phyloP scores from a whole-genome alignment of 2,888 invertebrate species.

The Melieria crassipennis region DNA sequence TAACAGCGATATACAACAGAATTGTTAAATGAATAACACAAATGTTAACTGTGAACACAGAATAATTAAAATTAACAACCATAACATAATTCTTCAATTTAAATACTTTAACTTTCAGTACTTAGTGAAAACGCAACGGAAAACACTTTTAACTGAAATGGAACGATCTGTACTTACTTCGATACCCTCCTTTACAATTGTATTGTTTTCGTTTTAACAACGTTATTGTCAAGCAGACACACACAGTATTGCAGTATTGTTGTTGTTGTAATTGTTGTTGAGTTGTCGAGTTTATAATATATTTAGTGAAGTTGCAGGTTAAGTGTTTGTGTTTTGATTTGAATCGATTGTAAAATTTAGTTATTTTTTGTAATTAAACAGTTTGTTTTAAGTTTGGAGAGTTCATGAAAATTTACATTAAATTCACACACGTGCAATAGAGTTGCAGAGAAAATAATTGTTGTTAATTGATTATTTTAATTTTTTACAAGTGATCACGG shows the following conservation, averaged over 20 bases:
- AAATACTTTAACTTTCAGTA: too few relatives aligned
- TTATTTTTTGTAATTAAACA: not conserved
- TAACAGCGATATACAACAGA: slow-evolving; percentile 7
- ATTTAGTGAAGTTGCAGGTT: slow-evolving; percentile 4
- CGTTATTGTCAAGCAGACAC: slow-evolving; percentile 4
- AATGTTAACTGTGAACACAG: too few relatives aligned
- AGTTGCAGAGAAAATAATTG: not conserved
- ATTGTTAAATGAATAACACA: too few relatives aligned
- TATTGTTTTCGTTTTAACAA: slow-evolving; percentile 1
- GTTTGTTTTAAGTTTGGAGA: not conserved
- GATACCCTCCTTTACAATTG: slow-evolving; percentile 29
- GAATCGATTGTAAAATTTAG: not conserved
- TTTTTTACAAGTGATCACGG: slow-evolving; percentile 3
- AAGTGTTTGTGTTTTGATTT: slow-evolving; percentile 2
- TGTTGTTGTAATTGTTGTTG: slow-evolving; percentile 16
- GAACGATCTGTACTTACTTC: slow-evolving; percentile 24
- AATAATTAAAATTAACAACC: too few relatives aligned
- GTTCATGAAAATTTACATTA: not conserved
- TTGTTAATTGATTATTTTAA: slow-evolving; percentile 11
- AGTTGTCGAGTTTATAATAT: slow-evolving; percentile 4
- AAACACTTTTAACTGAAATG: too few relatives aligned
- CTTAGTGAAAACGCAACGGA: too few relatives aligned
- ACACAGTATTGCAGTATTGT: slow-evolving; percentile 14
- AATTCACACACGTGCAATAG: slow-evolving; percentile 11
- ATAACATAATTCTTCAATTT: too few relatives aligned